Conservation (phyloP, 1,140 invertebrate species). For the Hormaphis cornu region DNA sequence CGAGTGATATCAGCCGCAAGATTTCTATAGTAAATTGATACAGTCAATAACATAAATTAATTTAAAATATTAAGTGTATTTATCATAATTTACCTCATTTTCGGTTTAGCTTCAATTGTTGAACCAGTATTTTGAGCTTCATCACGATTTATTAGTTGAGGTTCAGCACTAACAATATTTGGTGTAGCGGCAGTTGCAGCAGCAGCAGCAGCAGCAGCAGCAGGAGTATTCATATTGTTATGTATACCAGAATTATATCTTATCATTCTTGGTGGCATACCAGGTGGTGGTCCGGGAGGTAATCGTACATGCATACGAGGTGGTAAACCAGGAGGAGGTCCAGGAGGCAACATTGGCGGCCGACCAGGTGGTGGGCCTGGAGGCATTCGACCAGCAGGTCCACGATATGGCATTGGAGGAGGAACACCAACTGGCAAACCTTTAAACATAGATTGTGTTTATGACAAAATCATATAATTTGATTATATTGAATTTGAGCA, state of each 20-base stretch:
- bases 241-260: slow-evolving; percentile 41
- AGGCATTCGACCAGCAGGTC: slow-evolving; percentile 47
- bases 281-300: slow-evolving; percentile 60
- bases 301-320: slow-evolving; percentile 44
- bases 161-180: slow-evolving; percentile 70
- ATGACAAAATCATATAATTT: too few relatives aligned
- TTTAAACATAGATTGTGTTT: slow-evolving; percentile 5
- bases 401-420: slow-evolving; percentile 48
- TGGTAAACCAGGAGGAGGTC: slow-evolving; percentile 48
- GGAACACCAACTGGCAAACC: slow-evolving; percentile 39
- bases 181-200: slow-evolving; percentile 46
- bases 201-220: slow-evolving; percentile 44
- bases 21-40: slow-evolving; percentile 51
- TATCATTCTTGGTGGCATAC: slow-evolving; percentile 48
- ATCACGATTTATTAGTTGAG: slow-evolving; percentile 62
- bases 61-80: too few relatives aligned
- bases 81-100: too few relatives aligned
- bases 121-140: slow-evolving; percentile 50
- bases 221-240: slow-evolving; percentile 48
- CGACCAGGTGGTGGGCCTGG: slow-evolving; percentile 56
- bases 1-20: slow-evolving; percentile 88
- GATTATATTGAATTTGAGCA: too few relatives aligned
- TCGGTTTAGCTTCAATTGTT: slow-evolving; percentile 86
- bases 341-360: slow-evolving; percentile 47
- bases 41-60: not conserved